A percentile compares a stretch with the other conserved stretches of the same genome.
Conservation (phyloP, 2,888 invertebrate genomes). For the Blastobasis lacticolella region DNA sequence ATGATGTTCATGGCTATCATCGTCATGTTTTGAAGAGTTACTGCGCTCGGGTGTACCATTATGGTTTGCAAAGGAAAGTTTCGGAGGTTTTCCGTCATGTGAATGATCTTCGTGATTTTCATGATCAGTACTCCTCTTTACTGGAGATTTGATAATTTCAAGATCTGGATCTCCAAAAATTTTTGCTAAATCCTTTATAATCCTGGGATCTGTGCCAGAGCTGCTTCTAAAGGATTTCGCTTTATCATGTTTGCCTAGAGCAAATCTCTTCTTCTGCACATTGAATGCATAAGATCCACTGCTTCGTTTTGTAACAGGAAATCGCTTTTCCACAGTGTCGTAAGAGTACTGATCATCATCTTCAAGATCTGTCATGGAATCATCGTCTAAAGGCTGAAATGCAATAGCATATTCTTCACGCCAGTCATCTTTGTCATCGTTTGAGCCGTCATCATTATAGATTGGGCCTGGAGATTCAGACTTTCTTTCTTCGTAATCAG, state of each 20-base stretch:
- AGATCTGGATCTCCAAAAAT: constrained; percentile 74
- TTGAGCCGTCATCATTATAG: constrained; percentile 48
- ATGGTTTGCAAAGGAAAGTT: constrained; percentile 32
- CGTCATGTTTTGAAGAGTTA: constrained; percentile 17
- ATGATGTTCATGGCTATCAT: constrained; percentile 32
- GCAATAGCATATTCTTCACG: constrained; percentile 65
- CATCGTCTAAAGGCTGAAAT: constrained; percentile 65
- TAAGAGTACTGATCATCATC: constrained; percentile 60
- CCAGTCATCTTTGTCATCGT: constrained; percentile 59
- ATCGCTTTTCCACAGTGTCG: constrained; percentile 71
- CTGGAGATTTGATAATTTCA: constrained; percentile 61
- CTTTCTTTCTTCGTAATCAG: constrained; percentile 45
- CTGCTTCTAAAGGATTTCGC: constrained; percentile 52
- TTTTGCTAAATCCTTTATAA: constrained; percentile 79
- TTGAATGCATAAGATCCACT: constrained; percentile 51
- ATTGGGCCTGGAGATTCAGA: constrained; percentile 34
- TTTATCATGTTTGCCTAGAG: constrained; percentile 39
- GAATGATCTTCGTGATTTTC: constrained; percentile 39
- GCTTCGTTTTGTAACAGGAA: constrained; percentile 80
- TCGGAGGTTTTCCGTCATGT: constrained; percentile 58
- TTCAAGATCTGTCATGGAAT: constrained; percentile 45
- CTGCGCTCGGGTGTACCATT: constrained; percentile 36
- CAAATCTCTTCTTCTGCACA: constrained; percentile 45
- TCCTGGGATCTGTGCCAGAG: constrained; percentile 79
- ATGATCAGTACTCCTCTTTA: constrained; percentile 67